Evolutionary conservation across 1,140 invertebrate genomes (phyloP).

Genomic region (Aphidius gifuensis): DNA sequence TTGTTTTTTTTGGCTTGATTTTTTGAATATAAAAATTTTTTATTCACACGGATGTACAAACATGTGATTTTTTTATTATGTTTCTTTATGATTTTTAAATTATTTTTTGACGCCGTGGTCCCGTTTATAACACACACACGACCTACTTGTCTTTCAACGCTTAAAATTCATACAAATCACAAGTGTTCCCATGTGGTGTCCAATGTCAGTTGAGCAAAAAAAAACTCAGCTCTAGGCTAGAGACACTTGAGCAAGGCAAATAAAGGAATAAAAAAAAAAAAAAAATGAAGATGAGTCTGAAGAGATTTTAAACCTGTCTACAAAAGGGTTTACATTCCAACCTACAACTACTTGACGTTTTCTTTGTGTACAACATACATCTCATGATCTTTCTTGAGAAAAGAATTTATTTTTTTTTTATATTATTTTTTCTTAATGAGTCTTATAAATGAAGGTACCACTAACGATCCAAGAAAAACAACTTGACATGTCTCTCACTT

Average conservation of each 20-base stretch:
- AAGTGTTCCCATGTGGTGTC: no score
- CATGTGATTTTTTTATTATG: conserved; percentile 2
- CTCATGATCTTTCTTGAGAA: conserved; percentile 9
- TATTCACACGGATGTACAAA: background rate
- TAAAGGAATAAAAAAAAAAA: background rate
- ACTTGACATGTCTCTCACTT: background rate
- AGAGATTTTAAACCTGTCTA: conserved; percentile 13
- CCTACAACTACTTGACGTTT: conserved; percentile 14
- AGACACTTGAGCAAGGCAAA: conserved; percentile 9
- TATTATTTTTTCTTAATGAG: conserved; percentile 11
- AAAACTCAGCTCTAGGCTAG: background rate
- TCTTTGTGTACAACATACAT: background rate
- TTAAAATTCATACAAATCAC: no score
- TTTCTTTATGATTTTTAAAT: no score
- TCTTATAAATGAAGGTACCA: conserved; percentile 19
- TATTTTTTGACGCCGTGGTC: no score
- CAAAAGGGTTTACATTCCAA: background rate
- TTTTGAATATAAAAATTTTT: no score
- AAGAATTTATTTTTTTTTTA: conserved; percentile 13
- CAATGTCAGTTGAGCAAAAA: no score
- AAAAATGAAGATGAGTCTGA: background rate
- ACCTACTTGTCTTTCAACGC: no score
- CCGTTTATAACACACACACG: no score
- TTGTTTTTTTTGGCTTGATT: no score
- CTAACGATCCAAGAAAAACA: conserved; percentile 12